Conservation (phyloP, 2,113 vertebrate genomes). For the Microcebus tavaratra region DNA sequence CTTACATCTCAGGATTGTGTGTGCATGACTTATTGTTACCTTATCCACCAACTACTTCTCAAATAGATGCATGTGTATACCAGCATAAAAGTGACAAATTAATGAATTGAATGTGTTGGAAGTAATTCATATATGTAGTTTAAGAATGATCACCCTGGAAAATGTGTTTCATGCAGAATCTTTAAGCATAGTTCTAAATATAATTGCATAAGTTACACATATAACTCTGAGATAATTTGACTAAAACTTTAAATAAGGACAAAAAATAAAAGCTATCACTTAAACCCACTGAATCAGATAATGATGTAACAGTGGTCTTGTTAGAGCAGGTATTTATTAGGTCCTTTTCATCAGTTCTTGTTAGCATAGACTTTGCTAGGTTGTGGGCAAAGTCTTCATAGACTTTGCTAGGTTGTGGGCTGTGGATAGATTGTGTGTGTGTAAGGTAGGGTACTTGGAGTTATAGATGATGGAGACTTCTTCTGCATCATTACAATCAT, state of each 20-base stretch:
- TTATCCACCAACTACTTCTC: not conserved
- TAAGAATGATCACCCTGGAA: not conserved
- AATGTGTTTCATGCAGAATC: not conserved
- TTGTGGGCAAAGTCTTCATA: not conserved
- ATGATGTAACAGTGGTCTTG: not conserved
- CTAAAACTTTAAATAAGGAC: not conserved
- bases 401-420: not conserved
- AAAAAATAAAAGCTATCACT: not conserved
- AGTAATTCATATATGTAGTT: not conserved
- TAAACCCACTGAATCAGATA: not conserved
- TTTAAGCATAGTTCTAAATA: slow-evolving; percentile 17
- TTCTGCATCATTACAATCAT: not conserved
- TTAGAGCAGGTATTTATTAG: not conserved
- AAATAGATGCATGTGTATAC: not conserved
- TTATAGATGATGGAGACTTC: not conserved
- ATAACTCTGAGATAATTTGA: not conserved
- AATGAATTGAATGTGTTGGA: not conserved
- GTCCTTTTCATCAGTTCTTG: not conserved
- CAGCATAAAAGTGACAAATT: slow-evolving; percentile 3
- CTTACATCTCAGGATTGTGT: not conserved
- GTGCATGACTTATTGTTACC: slow-evolving; percentile 32
- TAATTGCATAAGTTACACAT: not conserved
- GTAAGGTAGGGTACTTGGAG: too few relatives aligned
- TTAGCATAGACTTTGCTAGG: not conserved
- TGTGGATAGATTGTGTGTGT: not conserved